A percentile compares a stretch with the other conserved stretches of the same genome.
These are phyloP conservation scores for Asarcornis scutulata DNA, from an alignment of 2,113 vertebrate species.

Conservation along the genomic window DNA sequence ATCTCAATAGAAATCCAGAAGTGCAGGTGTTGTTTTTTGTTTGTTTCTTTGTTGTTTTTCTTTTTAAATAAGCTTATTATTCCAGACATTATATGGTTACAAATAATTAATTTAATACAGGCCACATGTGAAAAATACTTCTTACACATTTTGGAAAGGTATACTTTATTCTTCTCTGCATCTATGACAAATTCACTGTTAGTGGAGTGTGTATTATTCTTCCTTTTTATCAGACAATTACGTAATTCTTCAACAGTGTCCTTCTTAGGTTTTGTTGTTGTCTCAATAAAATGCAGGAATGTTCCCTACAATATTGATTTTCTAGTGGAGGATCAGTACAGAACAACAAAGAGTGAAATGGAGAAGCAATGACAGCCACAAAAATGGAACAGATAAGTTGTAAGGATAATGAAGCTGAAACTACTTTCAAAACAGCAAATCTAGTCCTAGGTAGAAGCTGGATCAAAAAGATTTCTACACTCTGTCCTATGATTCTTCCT, in stretches of 20 bases:
- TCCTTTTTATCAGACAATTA: neutral
- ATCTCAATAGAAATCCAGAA: neutral
- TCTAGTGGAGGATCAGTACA: neutral
- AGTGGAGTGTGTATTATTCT: neutral
- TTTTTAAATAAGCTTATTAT: neutral
- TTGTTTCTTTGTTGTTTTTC: neutral
- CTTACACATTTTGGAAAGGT: neutral
- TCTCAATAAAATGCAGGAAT: neutral
- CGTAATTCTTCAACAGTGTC: neutral
- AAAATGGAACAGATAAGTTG: neutral
- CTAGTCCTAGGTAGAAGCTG: neutral
- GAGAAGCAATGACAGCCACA: neutral
- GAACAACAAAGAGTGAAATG: neutral
- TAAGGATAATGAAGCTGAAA: neutral
- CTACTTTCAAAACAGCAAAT: neutral
- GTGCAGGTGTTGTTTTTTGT: fast-evolving
- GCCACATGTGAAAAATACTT: neutral
- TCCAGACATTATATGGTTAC: neutral
- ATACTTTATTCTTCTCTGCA: neutral
- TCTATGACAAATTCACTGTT: neutral
- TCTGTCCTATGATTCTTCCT: neutral
- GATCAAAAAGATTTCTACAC: conserved; percentile 8
- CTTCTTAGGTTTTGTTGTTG: neutral
- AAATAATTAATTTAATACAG: neutral
- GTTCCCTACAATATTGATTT: neutral